phyloP scores from a whole-genome alignment of 64 coral and sea anemone species.

The Actinia tenebrosa region DNA sequence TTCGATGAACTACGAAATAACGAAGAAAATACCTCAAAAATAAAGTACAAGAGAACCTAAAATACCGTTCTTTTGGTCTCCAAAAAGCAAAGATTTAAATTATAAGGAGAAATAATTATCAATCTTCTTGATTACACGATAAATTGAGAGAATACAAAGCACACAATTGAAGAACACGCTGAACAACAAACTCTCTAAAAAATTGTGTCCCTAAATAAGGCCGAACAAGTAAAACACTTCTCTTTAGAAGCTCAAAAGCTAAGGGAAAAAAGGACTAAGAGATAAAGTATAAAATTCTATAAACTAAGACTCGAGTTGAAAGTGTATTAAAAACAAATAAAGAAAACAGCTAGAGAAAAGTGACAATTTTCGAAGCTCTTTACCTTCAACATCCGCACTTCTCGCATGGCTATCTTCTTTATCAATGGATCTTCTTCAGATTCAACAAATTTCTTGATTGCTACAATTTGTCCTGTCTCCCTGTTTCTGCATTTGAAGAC shows the following conservation, averaged over 20 bases:
- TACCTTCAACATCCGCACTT: slow-evolving; percentile 96
- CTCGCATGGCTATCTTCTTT: slow-evolving; percentile 91
- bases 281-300: neutral
- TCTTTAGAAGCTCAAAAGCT: neutral
- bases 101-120: neutral
- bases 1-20: neutral
- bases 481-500: slow-evolving; percentile 96
- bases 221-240: neutral
- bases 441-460: slow-evolving; percentile 99
- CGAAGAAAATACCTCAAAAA: neutral
- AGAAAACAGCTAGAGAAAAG: neutral
- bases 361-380: neutral
- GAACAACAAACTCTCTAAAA: neutral
- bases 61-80: neutral
- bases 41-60: neutral
- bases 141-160: neutral
- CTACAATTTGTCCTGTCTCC: slow-evolving; percentile 89
- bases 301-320: neutral
- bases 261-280: neutral
- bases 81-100: neutral
- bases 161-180: neutral
- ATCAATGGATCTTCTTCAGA: slow-evolving; percentile 93
- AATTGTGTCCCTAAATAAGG: neutral
- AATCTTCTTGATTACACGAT: neutral
- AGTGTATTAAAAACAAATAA: neutral